Evolutionary conservation across 2,888 invertebrate genomes (phyloP).

Genomic region (Agrypnus murinus): DNA sequence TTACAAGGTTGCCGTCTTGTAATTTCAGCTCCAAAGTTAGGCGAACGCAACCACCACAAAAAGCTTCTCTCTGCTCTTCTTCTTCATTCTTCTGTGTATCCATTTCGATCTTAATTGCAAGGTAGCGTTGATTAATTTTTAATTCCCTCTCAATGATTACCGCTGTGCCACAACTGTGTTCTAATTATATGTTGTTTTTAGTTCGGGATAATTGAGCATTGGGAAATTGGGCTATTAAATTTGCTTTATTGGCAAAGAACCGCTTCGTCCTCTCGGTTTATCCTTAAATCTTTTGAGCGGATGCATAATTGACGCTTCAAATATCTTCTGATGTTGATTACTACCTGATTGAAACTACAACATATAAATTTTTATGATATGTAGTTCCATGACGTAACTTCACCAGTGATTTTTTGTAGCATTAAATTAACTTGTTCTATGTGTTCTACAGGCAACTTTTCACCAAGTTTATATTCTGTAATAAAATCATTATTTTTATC

Average conservation of each 20-base stretch:
- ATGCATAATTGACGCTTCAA: conserved; percentile 43
- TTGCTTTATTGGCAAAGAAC: conserved; percentile 46
- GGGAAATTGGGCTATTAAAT: conserved; percentile 57
- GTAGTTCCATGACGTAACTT: not conserved
- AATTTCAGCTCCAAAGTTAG: conserved; percentile 57
- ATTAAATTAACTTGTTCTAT: conserved; percentile 1
- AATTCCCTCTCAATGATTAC: conserved; percentile 65
- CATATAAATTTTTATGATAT: conserved; percentile 39
- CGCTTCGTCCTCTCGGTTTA: conserved; percentile 38
- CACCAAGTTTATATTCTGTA: no score
- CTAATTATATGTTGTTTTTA: conserved; percentile 65
- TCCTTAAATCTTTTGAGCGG: conserved; percentile 44
- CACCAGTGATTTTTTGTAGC: no score
- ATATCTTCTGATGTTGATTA: conserved; percentile 33
- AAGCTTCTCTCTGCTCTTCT: conserved; percentile 45
- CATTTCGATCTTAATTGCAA: conserved; percentile 62
- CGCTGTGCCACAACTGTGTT: conserved; percentile 67
- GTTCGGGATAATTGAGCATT: conserved; percentile 55
- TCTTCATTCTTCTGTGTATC: conserved; percentile 54
- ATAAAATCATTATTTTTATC: no score
- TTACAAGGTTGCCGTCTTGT: conserved; percentile 60
- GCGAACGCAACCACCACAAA: conserved; percentile 57
- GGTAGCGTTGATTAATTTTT: conserved; percentile 68
- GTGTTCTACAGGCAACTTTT: no score
- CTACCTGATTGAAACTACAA: conserved; percentile 36